Evolutionary conservation across 2,113 vertebrate species (phyloP).

Genomic region (Dipodomys ordii): DNA sequence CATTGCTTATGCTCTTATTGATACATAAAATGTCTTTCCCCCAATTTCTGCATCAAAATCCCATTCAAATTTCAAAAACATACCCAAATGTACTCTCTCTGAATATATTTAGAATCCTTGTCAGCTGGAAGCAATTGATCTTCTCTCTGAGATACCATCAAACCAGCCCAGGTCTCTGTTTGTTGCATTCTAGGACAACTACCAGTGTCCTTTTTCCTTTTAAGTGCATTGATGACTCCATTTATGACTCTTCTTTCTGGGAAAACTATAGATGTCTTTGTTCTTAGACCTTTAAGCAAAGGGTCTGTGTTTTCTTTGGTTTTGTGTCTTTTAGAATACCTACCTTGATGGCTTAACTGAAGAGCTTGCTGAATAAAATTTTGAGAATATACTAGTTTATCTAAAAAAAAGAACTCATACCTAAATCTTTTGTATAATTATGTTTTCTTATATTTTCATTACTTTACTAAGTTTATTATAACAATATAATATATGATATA

Average conservation of each 20-base stretch:
- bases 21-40: not conserved
- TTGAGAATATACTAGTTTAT: not conserved
- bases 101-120: not conserved
- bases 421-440: not conserved
- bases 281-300: not conserved
- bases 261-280: not conserved
- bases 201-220: not conserved
- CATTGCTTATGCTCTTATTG: not conserved
- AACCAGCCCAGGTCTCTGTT: not conserved
- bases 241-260: not conserved
- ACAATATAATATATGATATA: not conserved
- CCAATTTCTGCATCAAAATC: not conserved
- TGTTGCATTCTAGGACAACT: not conserved
- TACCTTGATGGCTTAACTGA: not conserved
- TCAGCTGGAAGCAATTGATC: not conserved
- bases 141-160: not conserved
- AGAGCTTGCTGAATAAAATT: not conserved
- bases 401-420: not conserved
- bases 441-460: not conserved
- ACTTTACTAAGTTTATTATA: constrained; percentile 35
- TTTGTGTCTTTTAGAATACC: not conserved
- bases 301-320: not conserved
- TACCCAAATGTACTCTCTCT: not conserved
- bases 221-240: not conserved
- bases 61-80: not conserved